These are phyloP conservation scores for Caenorhabditis remanei DNA, from an alignment of 1,140 invertebrate species.

Conservation along the genomic window DNA sequence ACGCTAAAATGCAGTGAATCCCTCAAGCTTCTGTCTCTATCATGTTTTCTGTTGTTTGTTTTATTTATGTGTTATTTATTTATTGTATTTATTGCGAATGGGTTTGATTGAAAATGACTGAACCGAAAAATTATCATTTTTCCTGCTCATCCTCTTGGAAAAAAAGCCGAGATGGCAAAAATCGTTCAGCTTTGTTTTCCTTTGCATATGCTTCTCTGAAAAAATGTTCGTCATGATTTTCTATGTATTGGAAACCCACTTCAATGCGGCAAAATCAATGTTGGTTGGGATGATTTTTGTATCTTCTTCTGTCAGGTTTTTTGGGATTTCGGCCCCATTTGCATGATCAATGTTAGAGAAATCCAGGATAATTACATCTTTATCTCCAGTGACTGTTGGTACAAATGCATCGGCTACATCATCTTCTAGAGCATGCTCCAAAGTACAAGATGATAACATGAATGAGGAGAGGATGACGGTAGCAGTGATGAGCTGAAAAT, in stretches of 20 bases:
- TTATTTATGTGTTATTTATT: neutral
- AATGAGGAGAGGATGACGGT: neutral
- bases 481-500: neutral
- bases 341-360: slow-evolving; percentile 50
- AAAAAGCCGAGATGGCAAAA: slow-evolving; percentile 44
- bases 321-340: slow-evolving; percentile 39
- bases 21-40: neutral
- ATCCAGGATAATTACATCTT: slow-evolving; percentile 46
- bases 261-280: slow-evolving; percentile 43
- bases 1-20: neutral
- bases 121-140: neutral
- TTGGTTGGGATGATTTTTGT: slow-evolving; percentile 52
- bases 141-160: slow-evolving; percentile 20
- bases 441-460: slow-evolving; percentile 15
- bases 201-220: slow-evolving; percentile 55
- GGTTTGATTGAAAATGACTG: neutral
- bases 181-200: slow-evolving; percentile 55
- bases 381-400: neutral
- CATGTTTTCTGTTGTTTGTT: neutral
- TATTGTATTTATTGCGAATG: neutral
- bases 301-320: slow-evolving; percentile 44
- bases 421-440: slow-evolving; percentile 18
- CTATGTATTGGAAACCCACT: neutral
- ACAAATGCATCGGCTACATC: neutral
- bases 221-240: neutral